Base-by-base conservation (phyloP, 2,797 vertebrate genomes). In the Lycodopsis pacificus region DNA sequence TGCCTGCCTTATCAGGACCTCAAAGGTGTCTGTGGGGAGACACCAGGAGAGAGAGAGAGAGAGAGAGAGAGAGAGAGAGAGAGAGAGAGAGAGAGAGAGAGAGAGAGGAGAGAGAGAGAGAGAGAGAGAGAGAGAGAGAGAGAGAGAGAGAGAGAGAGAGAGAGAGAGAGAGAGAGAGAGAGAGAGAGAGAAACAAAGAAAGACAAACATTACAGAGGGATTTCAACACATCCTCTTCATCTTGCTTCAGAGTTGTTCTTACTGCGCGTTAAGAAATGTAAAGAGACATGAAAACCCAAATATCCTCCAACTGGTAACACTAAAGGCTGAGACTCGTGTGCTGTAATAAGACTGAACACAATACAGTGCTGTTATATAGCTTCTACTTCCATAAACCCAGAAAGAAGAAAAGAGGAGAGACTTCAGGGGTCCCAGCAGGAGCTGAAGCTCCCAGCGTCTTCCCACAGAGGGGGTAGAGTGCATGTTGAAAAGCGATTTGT, bases 1-100 rank as follows among this genome's bases (percentile, higher is more conserved):
- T 4, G 96, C 95, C 89, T 97, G 94, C 80, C 76, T 94, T 89
- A 96, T 94, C 78, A 97, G 91, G 4, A 71, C 90, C 89, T 97
- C 96, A 70, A 97, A 95, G 15, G 89, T 93, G 83, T 97, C 97
- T 98, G 94, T 25, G 44, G 90, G 76, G 76, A 82, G 51, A 88
- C 57, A 85, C 38, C 34, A 73, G 51, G n/a, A 49, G 36, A 82
- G 17, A 66, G 19, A 77, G 7, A 58, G 10, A 71, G 11, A 48
- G 13, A 70, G 7, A 58, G 10, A 71, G 11, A 48, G 13, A 70
- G 7, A 58, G 10, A 71, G 11, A 48, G 13, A 70, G 7, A 58
- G 10, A 71, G 11, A 48, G 13, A 70, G 7, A 58, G 10, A 71
- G 11, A 48, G 13, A 70, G 7, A 49, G 36, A 82, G 17, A 66